Conservation (phyloP, 2,113 vertebrate genomes). For the Laticauda laticaudata region DNA sequence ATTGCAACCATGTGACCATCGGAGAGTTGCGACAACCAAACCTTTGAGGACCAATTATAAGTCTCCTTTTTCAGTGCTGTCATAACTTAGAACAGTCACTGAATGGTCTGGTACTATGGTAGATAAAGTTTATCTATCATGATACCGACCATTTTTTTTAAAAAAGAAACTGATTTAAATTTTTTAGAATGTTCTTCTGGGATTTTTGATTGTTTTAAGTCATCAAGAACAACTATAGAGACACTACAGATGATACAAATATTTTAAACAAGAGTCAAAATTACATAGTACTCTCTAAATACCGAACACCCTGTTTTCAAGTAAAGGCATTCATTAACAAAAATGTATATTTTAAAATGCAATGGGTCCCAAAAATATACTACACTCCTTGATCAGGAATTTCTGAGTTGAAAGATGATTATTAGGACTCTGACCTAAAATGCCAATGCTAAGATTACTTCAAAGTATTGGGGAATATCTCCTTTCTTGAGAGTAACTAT, state of each 20-base stretch:
- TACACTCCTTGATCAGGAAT: neutral
- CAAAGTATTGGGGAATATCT: conserved; percentile 41
- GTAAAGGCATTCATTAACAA: neutral
- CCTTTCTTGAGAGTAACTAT: conserved; percentile 49
- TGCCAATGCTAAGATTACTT: neutral
- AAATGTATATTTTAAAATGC: neutral
- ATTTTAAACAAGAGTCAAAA: neutral
- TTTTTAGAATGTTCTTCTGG: neutral
- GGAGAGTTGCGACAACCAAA: neutral
- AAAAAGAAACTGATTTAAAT: neutral
- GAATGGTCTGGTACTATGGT: neutral
- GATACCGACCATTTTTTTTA: neutral
- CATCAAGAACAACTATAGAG: neutral
- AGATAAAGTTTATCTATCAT: no score
- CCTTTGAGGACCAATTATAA: neutral
- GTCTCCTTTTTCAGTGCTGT: neutral
- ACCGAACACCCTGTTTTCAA: neutral
- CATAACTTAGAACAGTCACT: neutral
- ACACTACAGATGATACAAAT: neutral
- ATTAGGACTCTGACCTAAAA: neutral
- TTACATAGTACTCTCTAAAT: neutral
- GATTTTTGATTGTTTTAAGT: neutral
- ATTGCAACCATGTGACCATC: neutral
- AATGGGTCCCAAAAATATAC: neutral
- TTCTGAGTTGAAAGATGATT: neutral